Percentiles rank a stretch among this genome's conserved stretches.
phyloP scores from a whole-genome alignment of 2,797 vertebrate species.

The Coilia nasus region DNA sequence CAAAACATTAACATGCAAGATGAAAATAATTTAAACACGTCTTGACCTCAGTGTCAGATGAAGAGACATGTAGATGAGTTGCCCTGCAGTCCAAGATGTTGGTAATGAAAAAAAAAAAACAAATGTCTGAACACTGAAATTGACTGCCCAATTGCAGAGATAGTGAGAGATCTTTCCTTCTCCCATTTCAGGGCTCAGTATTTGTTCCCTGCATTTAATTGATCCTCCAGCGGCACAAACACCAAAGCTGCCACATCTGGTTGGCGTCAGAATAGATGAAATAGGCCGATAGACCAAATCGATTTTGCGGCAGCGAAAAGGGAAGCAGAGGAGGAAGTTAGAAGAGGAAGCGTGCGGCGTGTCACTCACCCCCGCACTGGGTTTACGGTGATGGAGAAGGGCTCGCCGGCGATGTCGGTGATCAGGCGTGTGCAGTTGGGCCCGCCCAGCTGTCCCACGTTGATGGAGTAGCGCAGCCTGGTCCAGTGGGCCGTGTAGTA shows the following conservation, averaged over 20 bases:
- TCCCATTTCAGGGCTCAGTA: not conserved
- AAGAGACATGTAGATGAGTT: not conserved
- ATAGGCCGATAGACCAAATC: too few relatives aligned
- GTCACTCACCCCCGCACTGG: slow-evolving; percentile 78
- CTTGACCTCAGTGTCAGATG: not conserved
- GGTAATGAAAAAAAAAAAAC: not conserved
- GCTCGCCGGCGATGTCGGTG: slow-evolving; percentile 85
- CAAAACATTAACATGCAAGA: not conserved
- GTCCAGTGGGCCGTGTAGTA: slow-evolving; percentile 86
- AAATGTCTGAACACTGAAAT: not conserved
- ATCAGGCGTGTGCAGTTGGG: slow-evolving; percentile 85
- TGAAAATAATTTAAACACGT: not conserved
- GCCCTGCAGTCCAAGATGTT: not conserved
- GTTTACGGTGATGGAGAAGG: slow-evolving; percentile 85
- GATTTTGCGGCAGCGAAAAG: not conserved
- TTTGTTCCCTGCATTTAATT: not conserved
- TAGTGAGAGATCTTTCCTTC: not conserved
- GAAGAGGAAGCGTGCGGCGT: too few relatives aligned
- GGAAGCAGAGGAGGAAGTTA: not conserved
- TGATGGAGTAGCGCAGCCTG: slow-evolving; percentile 82
- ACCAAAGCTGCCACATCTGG: not conserved
- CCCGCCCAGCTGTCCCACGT: slow-evolving; percentile 81
- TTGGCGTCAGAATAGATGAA: too few relatives aligned
- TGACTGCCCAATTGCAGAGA: not conserved
- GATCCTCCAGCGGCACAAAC: not conserved